Evolutionary conservation across 1,140 invertebrate genomes (phyloP).

Genomic region (Drosophila subpulchrella): DNA sequence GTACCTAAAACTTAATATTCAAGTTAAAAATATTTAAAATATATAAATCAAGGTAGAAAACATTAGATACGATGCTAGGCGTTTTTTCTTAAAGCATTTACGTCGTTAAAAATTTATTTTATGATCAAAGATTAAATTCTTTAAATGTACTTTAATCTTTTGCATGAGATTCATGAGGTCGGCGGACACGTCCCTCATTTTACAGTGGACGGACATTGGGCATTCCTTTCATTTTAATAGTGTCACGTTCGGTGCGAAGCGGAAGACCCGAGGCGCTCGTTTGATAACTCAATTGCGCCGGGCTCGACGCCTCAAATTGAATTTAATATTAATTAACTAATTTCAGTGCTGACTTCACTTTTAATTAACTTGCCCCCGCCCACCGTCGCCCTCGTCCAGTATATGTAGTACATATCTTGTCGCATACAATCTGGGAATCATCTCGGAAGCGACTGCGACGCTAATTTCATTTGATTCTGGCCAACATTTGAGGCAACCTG

Average conservation of each 20-base stretch:
- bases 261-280: slow-evolving; percentile 60
- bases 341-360: slow-evolving; percentile 63
- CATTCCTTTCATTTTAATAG: slow-evolving; percentile 40
- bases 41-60: no score
- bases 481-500: slow-evolving; percentile 41
- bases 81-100: no score
- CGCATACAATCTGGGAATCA: slow-evolving; percentile 31
- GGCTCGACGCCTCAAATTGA: slow-evolving; percentile 58
- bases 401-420: slow-evolving; percentile 6
- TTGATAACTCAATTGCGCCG: slow-evolving; percentile 71
- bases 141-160: no score
- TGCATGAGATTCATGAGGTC: slow-evolving; percentile 31
- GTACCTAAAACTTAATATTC: no score
- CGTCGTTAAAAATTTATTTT: no score
- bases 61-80: no score
- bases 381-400: background rate
- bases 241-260: slow-evolving; percentile 56
- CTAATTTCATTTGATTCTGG: slow-evolving; percentile 64
- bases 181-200: slow-evolving; percentile 39
- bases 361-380: slow-evolving; percentile 59
- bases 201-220: slow-evolving; percentile 42
- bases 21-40: no score
- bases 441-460: slow-evolving; percentile 23
- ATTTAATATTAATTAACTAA: slow-evolving; percentile 82
- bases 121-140: no score